A percentile compares a stretch with the other conserved stretches of the same genome.
These are phyloP conservation scores for Nilaparvata lugens DNA, from an alignment of 1,140 invertebrate genomes.

Conservation along the genomic window DNA sequence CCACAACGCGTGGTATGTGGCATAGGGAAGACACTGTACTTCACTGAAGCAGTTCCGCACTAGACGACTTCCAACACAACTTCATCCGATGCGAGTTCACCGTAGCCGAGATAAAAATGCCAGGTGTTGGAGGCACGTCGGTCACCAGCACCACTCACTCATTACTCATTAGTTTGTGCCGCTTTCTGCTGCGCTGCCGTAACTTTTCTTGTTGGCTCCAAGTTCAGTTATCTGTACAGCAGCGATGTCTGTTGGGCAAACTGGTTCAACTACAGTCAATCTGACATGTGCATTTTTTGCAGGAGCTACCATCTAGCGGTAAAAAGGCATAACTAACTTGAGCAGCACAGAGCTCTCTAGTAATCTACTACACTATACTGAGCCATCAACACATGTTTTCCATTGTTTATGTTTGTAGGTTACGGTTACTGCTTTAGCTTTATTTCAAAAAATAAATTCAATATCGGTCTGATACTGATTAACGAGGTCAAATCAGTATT, in stretches of 20 bases:
- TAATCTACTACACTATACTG: too few species aligned
- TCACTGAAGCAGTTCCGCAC: constrained; percentile 7
- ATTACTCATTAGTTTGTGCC: constrained; percentile 19
- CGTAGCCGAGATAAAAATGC: constrained; percentile 13
- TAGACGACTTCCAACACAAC: neutral
- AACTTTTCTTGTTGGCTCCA: constrained; percentile 16
- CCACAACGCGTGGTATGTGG: constrained; percentile 9
- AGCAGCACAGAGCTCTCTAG: too few species aligned
- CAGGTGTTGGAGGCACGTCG: constrained; percentile 13
- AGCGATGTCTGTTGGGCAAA: constrained; percentile 12
- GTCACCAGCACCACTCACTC: constrained; percentile 14
- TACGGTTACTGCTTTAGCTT: too few species aligned
- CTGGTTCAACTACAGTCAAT: neutral
- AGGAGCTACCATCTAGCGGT: too few species aligned
- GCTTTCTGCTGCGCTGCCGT: constrained; percentile 18
- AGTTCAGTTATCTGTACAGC: constrained; percentile 17
- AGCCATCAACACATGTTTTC: too few species aligned
- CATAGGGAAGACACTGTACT: constrained; percentile 16
- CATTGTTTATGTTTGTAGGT: too few species aligned
- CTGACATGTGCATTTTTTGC: too few species aligned
- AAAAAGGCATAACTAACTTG: too few species aligned
- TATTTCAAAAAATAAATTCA: too few species aligned
- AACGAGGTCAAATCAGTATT: too few species aligned
- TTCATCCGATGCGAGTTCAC: neutral
- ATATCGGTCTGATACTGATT: too few species aligned